phyloP scores from a whole-genome alignment of 2,888 invertebrate genomes.

The Habrosyne pyritoides region DNA sequence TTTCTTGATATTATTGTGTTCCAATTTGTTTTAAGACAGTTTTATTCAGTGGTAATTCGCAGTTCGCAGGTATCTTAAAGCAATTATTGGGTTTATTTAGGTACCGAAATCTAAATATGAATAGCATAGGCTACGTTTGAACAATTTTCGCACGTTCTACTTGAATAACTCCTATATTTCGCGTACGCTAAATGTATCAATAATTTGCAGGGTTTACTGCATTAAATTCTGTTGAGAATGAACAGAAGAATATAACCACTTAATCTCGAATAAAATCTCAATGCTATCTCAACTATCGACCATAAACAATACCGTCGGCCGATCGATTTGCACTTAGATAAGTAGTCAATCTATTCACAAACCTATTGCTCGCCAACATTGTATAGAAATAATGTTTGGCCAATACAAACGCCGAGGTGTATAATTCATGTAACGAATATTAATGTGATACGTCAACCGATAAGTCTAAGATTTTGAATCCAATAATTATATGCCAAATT shows the following conservation, averaged over 20 bases:
- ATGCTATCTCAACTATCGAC: constrained; percentile 47
- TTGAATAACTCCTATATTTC: neutral
- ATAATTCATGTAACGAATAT: constrained; percentile 2
- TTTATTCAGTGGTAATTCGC: neutral
- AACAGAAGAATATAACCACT: constrained; percentile 23
- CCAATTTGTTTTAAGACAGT: neutral
- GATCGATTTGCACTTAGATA: constrained; percentile 36
- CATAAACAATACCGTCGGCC: constrained; percentile 42
- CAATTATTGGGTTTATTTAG: too few relatives aligned
- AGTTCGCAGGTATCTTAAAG: neutral
- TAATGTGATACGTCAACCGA: constrained; percentile 11
- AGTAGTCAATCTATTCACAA: constrained; percentile 23
- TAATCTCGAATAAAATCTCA: constrained; percentile 44
- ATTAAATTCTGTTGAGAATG: neutral
- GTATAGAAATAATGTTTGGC: neutral
- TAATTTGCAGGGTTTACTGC: neutral
- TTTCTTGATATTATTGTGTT: neutral
- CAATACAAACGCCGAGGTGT: neutral
- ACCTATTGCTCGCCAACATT: constrained; percentile 7
- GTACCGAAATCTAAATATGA: too few relatives aligned
- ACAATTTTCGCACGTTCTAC: neutral
- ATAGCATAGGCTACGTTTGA: neutral
- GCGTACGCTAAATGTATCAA: neutral
- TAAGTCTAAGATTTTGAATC: constrained; percentile 9
- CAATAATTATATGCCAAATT: constrained; percentile 11